Base-by-base conservation (phyloP, 2,888 invertebrate genomes). In the Pollenia angustigena region DNA sequence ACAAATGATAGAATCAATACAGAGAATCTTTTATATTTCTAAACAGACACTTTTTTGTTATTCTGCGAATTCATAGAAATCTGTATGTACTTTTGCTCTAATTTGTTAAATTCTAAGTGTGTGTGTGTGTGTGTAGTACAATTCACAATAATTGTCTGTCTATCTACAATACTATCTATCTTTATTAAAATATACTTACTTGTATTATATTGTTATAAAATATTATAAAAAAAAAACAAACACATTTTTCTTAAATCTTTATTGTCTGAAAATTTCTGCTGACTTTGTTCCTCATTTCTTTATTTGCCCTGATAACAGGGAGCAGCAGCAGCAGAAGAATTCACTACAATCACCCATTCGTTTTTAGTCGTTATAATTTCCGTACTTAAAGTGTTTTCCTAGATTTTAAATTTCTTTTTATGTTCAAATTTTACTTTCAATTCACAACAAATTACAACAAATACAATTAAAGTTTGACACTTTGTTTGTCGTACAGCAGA, bases 271-370 rank as follows among this genome's bases (percentile, higher is more conserved):
- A 60, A 46, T 48, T 16, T 14, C 18, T 46, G 0, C 48, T 40
- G 32, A 46, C 23, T 72, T 58, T 4, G 7, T 12, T 74, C 8
- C 46, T 74, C 16, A 32, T 48, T 46, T 46, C 8, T n/a, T 71
- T 50, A 8, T 42, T 18, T 32, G 8, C 32, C 40, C 48, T 60
- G 74, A 74, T 74, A 60, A 74, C 74, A 60, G 48, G 4, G 60
- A 40, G 16, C 74, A 60, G 40, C 40, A 23, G 23, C 18, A 18
- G 18, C 16, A n/a, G n/a, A 4, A 32, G 32, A 32, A 32, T 32
- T 32, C 32, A 32, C 32, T 32, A 11, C 58, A 72, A 58, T 58
- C 42, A 32, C 6, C 2, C n/a, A 32, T 32, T 11, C 12, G 48
- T 4, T 40, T 60, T 18, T 50, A 74, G 40, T 60, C n/a, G 12